Percentiles rank a stretch among this genome's conserved stretches.
Evolutionary conservation across 2,113 vertebrate species (phyloP).

Genomic region (Ibidorhyncha struthersii): DNA sequence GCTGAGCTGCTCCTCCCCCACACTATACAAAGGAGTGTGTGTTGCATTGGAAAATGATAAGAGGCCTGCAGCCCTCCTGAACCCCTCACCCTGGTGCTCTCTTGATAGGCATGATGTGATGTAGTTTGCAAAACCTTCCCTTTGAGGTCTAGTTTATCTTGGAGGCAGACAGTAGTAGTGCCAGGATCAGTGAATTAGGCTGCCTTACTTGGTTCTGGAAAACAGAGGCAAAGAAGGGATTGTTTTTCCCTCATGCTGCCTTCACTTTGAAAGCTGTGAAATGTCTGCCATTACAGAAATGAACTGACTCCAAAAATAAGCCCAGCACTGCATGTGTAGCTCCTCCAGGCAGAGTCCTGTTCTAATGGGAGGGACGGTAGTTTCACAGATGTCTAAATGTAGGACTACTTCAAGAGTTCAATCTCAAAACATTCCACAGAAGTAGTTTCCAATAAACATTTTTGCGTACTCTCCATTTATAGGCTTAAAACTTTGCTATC

Average conservation of each 20-base stretch:
- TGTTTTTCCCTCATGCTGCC: background rate
- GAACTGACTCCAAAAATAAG: background rate
- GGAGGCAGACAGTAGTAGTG: background rate
- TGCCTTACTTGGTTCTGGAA: background rate
- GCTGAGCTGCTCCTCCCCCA: background rate
- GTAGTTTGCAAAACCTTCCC: background rate
- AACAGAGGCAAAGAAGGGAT: background rate
- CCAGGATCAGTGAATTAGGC: background rate
- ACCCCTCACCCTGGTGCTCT: fast-evolving
- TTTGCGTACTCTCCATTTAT: background rate
- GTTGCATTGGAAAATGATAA: background rate
- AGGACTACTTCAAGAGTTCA: background rate
- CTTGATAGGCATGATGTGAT: background rate
- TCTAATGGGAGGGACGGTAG: background rate
- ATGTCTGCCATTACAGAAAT: background rate
- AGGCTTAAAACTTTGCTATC: background rate
- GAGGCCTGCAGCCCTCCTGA: background rate
- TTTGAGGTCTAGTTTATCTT: background rate
- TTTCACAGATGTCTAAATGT: background rate
- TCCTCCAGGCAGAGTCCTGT: background rate
- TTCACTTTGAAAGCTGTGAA: background rate
- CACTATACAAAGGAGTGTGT: background rate
- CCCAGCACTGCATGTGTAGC: background rate
- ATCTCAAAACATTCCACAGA: background rate
- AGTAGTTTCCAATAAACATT: background rate